Evolutionary conservation across 2,797 vertebrate species (phyloP).

Genomic region (Otolemur crassicaudatus): DNA sequence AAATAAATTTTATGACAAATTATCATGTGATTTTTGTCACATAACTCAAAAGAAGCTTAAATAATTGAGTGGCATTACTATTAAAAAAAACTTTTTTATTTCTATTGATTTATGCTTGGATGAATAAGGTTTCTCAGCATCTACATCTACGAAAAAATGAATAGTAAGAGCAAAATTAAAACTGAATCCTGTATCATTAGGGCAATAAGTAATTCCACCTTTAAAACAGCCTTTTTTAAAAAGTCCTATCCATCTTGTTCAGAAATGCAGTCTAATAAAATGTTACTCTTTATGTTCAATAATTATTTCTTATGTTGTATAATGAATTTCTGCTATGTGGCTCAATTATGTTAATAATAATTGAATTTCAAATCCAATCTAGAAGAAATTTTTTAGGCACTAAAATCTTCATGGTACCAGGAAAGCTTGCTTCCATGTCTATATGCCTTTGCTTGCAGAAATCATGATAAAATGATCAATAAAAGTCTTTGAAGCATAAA

Average conservation of each 20-base stretch:
- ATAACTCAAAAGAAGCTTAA: neutral
- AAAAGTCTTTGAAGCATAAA: slow-evolving; percentile 22
- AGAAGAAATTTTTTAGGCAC: neutral
- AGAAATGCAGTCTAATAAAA: neutral
- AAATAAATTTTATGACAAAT: neutral
- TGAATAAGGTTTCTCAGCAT: slow-evolving; percentile 22
- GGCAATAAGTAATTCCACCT: neutral
- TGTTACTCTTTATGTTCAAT: neutral
- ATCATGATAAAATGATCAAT: neutral
- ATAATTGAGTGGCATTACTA: neutral
- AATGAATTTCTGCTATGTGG: neutral
- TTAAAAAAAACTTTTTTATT: neutral
- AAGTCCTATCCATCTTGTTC: neutral
- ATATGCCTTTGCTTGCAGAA: neutral
- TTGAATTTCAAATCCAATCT: neutral
- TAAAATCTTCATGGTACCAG: neutral
- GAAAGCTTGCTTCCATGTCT: neutral
- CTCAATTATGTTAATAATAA: slow-evolving; percentile 25
- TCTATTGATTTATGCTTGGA: neutral
- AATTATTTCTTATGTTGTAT: slow-evolving; percentile 51
- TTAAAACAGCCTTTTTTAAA: neutral
- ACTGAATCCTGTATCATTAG: neutral
- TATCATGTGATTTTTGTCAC: neutral
- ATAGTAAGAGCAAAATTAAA: neutral
- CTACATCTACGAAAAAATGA: neutral